Base-by-base conservation (phyloP, 2,113 vertebrate genomes). In the Melanerpes formicivorus region DNA sequence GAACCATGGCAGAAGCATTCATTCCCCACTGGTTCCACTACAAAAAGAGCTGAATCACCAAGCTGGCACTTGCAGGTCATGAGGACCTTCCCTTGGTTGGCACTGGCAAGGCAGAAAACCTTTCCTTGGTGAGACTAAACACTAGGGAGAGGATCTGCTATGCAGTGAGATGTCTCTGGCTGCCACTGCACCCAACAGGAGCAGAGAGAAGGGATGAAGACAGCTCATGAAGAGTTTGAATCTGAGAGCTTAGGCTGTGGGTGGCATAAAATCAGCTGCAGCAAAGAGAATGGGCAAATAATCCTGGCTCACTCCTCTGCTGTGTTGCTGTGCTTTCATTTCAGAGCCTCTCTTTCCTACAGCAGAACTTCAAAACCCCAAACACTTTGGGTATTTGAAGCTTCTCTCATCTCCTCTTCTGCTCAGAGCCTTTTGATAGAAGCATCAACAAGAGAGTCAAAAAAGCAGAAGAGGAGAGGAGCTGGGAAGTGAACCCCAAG, bases 381-480 rank as follows among this genome's bases (percentile, higher is more conserved):
- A 59, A 40, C 74, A 55, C 18, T 73, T 87, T 4, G 70, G 59
- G 37, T 84, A 83, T 52, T 56, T 79, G 59, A 93, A 66, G 80
- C 27, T 84, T 93, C 58, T 84, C 44, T 90, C 71, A 84, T 87
- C 40, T 93, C n/a, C 48, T 94, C 50, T 87, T 94, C 93, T 91
- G 55, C 79, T 90, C 88, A 73, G 5, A 84, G 18, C 18, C 12
- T 89, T 94, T 73, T 82, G 66, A 80, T 65, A 84, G 81, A 30
- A 76, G 30, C 32, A 80, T 73, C 60, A 82, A 88, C 60, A 93
- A 82, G n/a, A 71, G 27, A 87, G 29, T 27, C 0, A 0, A 66
- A 95, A 85, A 92, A 48, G 5, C 14, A 44, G 16, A 44, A 44
- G 58, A 86, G 18, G 18, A 78, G 55, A 82, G 7, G 6, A 87